Evolutionary conservation across 2,113 vertebrate genomes (phyloP).

Genomic region (Salminus brasiliensis): DNA sequence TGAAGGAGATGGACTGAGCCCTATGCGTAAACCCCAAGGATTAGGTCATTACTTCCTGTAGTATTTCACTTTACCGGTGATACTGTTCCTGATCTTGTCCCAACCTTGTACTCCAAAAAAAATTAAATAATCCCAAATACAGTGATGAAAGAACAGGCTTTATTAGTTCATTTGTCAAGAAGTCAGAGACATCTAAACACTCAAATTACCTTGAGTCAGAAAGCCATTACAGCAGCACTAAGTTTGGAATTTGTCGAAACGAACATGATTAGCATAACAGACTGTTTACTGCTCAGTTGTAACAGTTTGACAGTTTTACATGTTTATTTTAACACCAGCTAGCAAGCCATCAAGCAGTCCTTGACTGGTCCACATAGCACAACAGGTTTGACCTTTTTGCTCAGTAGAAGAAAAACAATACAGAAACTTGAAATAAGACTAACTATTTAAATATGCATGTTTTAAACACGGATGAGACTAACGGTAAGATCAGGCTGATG

Average conservation of each 20-base stretch:
- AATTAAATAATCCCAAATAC: not conserved
- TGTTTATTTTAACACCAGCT: not conserved
- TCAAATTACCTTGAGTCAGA: conserved; percentile 50
- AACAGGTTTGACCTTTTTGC: conserved; percentile 15
- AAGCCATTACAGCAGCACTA: conserved; percentile 39
- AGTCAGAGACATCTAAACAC: conserved; percentile 61
- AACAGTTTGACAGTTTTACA: not conserved
- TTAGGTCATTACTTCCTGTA: no score
- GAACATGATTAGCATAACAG: conserved; percentile 29
- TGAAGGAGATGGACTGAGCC: no score
- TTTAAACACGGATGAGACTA: conserved; percentile 6
- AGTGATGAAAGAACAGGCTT: conserved; percentile 62
- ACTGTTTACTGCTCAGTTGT: conserved; percentile 44
- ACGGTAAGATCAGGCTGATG: not conserved
- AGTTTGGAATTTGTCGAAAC: conserved; percentile 31
- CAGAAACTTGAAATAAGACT: conserved; percentile 7
- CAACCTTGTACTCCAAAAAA: no score
- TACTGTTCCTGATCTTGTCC: no score
- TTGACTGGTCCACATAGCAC: conserved; percentile 21
- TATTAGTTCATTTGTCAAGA: conserved; percentile 62
- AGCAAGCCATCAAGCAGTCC: conserved; percentile 19
- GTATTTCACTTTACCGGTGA: no score
- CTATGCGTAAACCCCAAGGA: no score
- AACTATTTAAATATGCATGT: conserved; percentile 23
- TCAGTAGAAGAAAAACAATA: conserved; percentile 22